Evolutionary conservation across 1,140 invertebrate species (phyloP).

Genomic region (Zaprionus camerounensis): DNA sequence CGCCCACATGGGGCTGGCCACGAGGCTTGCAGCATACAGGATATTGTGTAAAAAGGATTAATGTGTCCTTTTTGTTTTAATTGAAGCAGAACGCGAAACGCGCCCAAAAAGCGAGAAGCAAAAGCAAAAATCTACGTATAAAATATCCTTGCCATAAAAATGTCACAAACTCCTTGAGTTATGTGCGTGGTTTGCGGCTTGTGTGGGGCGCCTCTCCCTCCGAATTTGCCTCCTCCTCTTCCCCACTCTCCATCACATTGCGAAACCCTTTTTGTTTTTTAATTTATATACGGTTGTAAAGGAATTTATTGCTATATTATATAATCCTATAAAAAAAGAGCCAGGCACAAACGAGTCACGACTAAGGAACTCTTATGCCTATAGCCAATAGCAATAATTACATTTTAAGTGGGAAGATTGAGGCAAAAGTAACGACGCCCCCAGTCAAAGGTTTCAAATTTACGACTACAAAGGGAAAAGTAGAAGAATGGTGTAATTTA

Average conservation of each 20-base stretch:
- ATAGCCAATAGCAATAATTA: constrained; percentile 31
- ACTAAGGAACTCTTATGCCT: not conserved
- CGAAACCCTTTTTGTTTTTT: constrained; percentile 77
- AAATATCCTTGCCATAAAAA: constrained; percentile 81
- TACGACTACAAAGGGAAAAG: not conserved
- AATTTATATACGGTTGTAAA: constrained; percentile 66
- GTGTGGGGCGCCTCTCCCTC: constrained; percentile 45
- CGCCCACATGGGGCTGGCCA: constrained; percentile 32
- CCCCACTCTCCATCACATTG: constrained; percentile 6
- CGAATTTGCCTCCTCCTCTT: constrained; percentile 12
- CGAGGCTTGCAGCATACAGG: constrained; percentile 61
- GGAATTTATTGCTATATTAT: constrained; percentile 79
- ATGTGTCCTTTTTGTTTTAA: constrained; percentile 78
- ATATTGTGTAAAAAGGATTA: constrained; percentile 83
- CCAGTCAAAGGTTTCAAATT: not conserved
- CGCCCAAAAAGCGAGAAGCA: constrained; percentile 58
- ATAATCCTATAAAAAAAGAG: constrained; percentile 59
- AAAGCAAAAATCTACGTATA: constrained; percentile 55
- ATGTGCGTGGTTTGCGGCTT: constrained; percentile 70
- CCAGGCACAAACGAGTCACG: constrained; percentile 18
- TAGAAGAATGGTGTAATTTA: not conserved
- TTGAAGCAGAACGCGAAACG: constrained; percentile 71
- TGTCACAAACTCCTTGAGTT: constrained; percentile 81
- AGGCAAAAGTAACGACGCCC: not conserved
- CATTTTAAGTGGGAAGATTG: constrained; percentile 26